Conservation (phyloP, 1,140 invertebrate species). For the Eurosta solidaginis region DNA sequence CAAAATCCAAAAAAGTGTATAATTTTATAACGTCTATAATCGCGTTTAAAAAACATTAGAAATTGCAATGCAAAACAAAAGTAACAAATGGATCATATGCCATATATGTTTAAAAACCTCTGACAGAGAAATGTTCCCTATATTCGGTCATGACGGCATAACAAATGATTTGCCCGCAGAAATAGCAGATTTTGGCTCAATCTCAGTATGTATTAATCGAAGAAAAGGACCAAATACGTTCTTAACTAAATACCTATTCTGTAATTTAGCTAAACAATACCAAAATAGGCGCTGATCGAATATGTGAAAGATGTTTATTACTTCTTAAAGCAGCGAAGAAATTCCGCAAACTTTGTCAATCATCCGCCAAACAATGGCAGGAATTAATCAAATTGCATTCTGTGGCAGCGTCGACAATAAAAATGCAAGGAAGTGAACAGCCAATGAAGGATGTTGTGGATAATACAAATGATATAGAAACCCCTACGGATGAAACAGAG, state of each 20-base stretch:
- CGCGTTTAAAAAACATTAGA: neutral
- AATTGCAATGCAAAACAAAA: neutral
- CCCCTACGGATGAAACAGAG: neutral
- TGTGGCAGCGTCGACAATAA: neutral
- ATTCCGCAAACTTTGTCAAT: slow-evolving; percentile 42
- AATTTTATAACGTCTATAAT: no score
- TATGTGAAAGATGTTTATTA: slow-evolving; percentile 45
- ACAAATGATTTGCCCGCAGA: neutral
- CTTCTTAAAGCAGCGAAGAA: slow-evolving; percentile 43
- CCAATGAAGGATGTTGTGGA: neutral
- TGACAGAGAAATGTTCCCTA: slow-evolving; percentile 38
- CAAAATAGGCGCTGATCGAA: slow-evolving; percentile 38
- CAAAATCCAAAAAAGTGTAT: no score
- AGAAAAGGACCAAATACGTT: neutral
- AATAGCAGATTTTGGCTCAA: slow-evolving; percentile 26
- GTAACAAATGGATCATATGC: slow-evolving; percentile 35
- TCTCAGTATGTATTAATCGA: neutral
- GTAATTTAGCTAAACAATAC: neutral
- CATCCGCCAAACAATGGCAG: slow-evolving; percentile 30
- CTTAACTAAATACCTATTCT: slow-evolving; percentile 23
- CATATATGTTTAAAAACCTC: slow-evolving; percentile 46
- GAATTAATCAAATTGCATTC: neutral
- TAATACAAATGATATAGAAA: neutral
- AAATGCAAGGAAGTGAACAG: neutral
- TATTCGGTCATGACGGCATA: slow-evolving; percentile 33